phyloP scores from a whole-genome alignment of 2,113 vertebrate species.

The Columbina picui region DNA sequence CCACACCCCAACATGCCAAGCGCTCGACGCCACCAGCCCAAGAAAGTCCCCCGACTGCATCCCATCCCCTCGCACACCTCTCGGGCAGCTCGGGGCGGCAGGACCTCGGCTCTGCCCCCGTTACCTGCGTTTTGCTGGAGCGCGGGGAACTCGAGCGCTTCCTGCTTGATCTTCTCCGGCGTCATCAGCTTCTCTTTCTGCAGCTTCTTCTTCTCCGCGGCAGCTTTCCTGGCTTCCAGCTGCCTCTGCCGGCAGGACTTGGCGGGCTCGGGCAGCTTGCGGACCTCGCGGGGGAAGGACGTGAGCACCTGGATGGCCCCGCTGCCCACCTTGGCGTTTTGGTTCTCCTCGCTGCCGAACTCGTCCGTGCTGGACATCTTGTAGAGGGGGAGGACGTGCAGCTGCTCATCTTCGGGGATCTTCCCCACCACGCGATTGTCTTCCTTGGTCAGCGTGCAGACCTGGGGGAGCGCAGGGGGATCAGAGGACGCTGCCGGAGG shows the following conservation, averaged over 20 bases:
- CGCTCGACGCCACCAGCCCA: accelerated
- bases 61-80: neutral
- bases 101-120: neutral
- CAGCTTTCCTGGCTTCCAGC: conserved; percentile 91
- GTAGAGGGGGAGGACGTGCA: conserved; percentile 96
- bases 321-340: conserved; percentile 87
- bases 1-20: accelerated
- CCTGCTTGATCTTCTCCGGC: conserved; percentile 87
- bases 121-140: conserved; percentile 75
- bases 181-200: conserved; percentile 90
- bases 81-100: accelerated
- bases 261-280: conserved; percentile 92
- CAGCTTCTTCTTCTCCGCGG: conserved; percentile 92
- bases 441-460: conserved; percentile 96
- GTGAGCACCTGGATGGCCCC: conserved; percentile 95
- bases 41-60: neutral
- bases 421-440: conserved; percentile 91
- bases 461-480: conserved; percentile 67
- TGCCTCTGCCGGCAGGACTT: conserved; percentile 95
- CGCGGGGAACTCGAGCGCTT: conserved; percentile 72
- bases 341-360: conserved; percentile 91
- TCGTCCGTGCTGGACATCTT: conserved; percentile 89
- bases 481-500: neutral
- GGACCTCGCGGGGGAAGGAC: conserved; percentile 91
- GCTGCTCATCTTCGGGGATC: conserved; percentile 92